Conservation (phyloP, 1,140 invertebrate genomes). For the Eurytemora carolleeae region DNA sequence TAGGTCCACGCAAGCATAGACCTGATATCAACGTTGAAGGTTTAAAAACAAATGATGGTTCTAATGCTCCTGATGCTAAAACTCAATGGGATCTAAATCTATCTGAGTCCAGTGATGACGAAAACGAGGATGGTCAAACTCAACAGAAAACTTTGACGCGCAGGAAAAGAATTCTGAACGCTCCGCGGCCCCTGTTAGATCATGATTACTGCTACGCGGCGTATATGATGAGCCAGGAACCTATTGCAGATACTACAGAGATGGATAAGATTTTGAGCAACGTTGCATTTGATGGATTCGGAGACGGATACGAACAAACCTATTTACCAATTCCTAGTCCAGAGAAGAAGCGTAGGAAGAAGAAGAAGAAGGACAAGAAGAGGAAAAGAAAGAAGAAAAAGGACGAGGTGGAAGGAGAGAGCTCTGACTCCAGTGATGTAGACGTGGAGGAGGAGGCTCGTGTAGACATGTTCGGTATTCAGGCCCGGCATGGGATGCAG, state of each 20-base stretch:
- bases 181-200: constrained; percentile 1
- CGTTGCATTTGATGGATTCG: constrained; percentile 3
- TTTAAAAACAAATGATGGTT: neutral
- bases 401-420: neutral
- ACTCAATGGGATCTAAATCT: neutral
- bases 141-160: neutral
- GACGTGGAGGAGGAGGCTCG: neutral
- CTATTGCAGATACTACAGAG: constrained; percentile 1
- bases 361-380: neutral
- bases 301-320: neutral
- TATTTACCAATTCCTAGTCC: no score
- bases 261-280: constrained; percentile 15
- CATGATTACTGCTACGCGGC: constrained; percentile 12
- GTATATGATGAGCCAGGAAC: constrained; percentile 4
- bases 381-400: constrained; percentile 9
- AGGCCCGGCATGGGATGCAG: neutral
- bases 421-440: constrained; percentile 6
- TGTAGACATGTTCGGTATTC: neutral
- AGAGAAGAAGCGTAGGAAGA: neutral
- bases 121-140: neutral
- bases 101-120: neutral
- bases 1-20: neutral
- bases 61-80: neutral
- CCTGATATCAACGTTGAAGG: no score
- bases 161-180: no score